Evolutionary conservation across 92 coral and sea anemone genomes (phyloP), one percentile per base, ranked within the genome.

Genomic region (Parazoanthus swiftii): DNA sequence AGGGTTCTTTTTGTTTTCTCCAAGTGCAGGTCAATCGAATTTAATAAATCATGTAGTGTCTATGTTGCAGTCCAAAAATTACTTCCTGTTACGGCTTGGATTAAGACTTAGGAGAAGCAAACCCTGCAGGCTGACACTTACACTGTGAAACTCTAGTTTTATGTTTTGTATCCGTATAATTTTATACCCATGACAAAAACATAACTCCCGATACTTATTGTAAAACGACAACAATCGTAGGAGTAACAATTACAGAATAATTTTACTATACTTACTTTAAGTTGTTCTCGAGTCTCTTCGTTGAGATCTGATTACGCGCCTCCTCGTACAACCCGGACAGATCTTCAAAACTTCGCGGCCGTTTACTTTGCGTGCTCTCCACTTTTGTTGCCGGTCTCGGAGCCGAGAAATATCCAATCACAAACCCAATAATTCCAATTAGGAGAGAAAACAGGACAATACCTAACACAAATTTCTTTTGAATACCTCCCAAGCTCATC

Each of bases 361-460:
- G 25, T 68, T 80, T 39, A 73, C 58, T 80, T 36, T 18, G 9
- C 51, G 2, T 29, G 36, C 85, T 80, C 10, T 80, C 73, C 26
- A 18, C 70, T 7, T 0, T 33, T 36, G 43, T 33, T 33, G 75
- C 44, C 79, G 87, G 18, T 71, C 77, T 84, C 77, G 87, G 87
- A 39, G 87, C 87, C 66, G 79, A 26, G 79, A 84, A 84, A 43
- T 84, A 84, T 26, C 87, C 87, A 71, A 84, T 84, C 18, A 84
- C 87, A 48, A 84, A 84, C 5, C 87, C 87, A 14, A 84, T 20
- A 44, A 84, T 84, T 15, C 87, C 87, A 48, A 84, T 84, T 46
- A 84, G 63, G 23, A 84, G 79, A 26, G 87, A 72, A 51, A 84
- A 84, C 63, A 84, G 37, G 7, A 84, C 29, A 70, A 84, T 46